Base-by-base conservation (phyloP, 2,113 vertebrate species). In the Passer montanus region DNA sequence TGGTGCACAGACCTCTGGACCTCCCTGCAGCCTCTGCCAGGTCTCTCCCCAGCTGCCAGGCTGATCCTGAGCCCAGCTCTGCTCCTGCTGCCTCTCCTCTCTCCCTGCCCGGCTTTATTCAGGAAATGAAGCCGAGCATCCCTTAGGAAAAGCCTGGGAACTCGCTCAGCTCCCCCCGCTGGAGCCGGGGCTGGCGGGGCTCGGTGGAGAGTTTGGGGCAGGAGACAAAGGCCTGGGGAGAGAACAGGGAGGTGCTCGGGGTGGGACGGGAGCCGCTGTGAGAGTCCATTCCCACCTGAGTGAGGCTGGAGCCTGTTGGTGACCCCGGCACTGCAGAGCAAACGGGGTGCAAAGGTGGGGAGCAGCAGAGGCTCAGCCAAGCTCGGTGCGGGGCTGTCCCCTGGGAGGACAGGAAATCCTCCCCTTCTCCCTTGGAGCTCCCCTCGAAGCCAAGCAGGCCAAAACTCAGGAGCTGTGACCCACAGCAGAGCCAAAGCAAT, bases 131-230 rank as follows among this genome's bases (percentile, higher is more conserved):
- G 81, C 87, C 16, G 23, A 91, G 47, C 35, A 43, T 53, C 77
- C 89, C 72, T 84, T 15, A 94, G 89, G 84, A 95, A 59, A 68
- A 46, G 64, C 28, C 76, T 64, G 80, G 73, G 60, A 94, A 39
- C 41, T 41, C 68, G 63, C 84, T 78, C 63, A 10, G 68, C 81
- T 47, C 84, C 76, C 63, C 22, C 14, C 0, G 4, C 85, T 44
- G 44, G 28, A 47, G 84, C 9, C 20, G 26, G 72, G 31, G 74
- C 35, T 46, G 75, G 46, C 7, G 5, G 19, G 63, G 55, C 53
- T 77, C 8, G 20, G 15, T 16, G 64, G 80, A 39, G 68, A 55
- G 4, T 55, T 73, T 23, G 35, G 21, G 66, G 39, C 39, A 17
- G 37, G 39, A 81, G 83, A 19, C 7, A n/a, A 80, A 47, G 15